phyloP scores from a whole-genome alignment of 2,888 invertebrate species.

The Leptarthrus brevirostris region DNA sequence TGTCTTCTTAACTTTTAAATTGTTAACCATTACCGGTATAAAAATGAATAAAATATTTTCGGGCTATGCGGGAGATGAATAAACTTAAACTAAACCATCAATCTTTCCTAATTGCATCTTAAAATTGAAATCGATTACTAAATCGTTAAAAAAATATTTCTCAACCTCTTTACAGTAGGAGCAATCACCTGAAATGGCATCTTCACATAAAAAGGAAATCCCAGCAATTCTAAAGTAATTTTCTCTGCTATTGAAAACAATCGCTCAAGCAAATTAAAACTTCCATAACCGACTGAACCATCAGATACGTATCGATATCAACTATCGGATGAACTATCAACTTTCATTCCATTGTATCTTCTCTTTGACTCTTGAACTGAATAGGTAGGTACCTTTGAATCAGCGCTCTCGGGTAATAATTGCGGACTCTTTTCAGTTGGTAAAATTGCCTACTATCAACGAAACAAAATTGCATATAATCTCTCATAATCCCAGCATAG shows the following conservation, averaged over 20 bases:
- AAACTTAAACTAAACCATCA: too few relatives aligned
- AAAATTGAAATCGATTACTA: too few relatives aligned
- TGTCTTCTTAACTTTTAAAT: too few relatives aligned
- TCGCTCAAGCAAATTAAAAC: conserved; percentile 25
- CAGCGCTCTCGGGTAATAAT: conserved; percentile 12
- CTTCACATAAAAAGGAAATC: too few relatives aligned
- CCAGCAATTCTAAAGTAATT: conserved; percentile 8
- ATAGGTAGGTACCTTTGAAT: background rate
- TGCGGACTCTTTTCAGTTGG: conserved; percentile 19
- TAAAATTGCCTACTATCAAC: conserved; percentile 39
- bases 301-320: background rate
- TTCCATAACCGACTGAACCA: background rate
- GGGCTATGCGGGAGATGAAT: too few relatives aligned
- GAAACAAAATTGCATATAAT: conserved; percentile 38
- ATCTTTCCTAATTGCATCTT: too few relatives aligned
- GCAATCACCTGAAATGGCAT: too few relatives aligned
- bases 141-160: too few relatives aligned
- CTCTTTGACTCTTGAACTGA: conserved; percentile 27
- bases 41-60: too few relatives aligned
- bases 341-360: conserved; percentile 24
- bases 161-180: too few relatives aligned
- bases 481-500: conserved; percentile 23
- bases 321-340: conserved; percentile 41
- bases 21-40: too few relatives aligned
- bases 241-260: conserved; percentile 8